Conservation (phyloP, 2,888 invertebrate species). For the Acanthosepion lycidas region DNA sequence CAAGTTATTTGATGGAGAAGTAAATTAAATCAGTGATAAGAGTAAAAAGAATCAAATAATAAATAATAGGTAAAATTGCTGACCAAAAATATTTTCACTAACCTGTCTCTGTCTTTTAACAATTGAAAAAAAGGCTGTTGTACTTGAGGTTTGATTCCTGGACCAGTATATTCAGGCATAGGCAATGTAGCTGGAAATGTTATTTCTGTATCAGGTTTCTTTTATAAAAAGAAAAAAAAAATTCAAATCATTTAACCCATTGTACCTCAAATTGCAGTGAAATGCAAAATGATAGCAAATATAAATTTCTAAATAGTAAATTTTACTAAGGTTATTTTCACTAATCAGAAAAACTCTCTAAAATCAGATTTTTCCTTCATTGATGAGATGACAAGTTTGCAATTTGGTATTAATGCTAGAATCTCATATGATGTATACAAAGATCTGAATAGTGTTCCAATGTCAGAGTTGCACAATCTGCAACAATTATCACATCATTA, state of each 20-base stretch:
- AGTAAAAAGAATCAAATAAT: neutral
- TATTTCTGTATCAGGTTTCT: conserved; percentile 61
- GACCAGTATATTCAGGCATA: conserved; percentile 66
- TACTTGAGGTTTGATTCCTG: conserved; percentile 55
- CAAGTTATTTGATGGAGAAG: neutral
- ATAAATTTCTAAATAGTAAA: neutral
- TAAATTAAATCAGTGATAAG: neutral
- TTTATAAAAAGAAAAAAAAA: conserved; percentile 51
- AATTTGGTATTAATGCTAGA: neutral
- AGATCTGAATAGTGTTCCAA: too few relatives aligned
- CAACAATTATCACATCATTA: too few relatives aligned
- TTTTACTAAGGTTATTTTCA: neutral
- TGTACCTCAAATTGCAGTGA: neutral
- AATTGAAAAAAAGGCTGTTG: conserved; percentile 62
- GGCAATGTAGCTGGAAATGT: conserved; percentile 65
- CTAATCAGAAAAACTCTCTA: too few relatives aligned
- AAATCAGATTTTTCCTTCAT: neutral
- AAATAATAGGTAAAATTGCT: neutral
- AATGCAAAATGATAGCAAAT: neutral
- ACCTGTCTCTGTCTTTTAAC: conserved; percentile 64
- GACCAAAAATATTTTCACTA: neutral
- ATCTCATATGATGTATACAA: neutral
- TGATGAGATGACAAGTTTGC: neutral
- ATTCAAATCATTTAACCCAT: neutral
- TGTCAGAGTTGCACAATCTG: too few relatives aligned